Conservation (phyloP, 2,888 invertebrate species). For the Cryptus armator region DNA sequence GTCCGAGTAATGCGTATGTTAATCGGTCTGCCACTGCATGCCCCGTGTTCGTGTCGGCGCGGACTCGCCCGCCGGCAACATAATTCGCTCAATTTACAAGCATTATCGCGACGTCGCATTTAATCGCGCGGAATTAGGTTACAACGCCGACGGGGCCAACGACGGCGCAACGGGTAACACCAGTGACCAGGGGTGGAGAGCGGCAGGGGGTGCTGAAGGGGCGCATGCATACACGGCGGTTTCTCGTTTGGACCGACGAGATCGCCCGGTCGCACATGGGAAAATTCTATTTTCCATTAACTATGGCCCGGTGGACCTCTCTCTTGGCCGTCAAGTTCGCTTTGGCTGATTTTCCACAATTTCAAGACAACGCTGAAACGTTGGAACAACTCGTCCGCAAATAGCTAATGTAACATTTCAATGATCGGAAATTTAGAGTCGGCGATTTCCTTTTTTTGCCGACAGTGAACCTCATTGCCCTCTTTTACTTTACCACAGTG, state of each 20-base stretch:
- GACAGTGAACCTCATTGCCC: too few relatives aligned
- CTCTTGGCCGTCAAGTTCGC: neutral
- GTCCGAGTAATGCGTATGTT: slow-evolving; percentile 81
- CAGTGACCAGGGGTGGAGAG: neutral
- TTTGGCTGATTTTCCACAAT: slow-evolving; percentile 15
- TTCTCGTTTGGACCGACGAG: slow-evolving; percentile 44
- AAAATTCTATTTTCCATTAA: slow-evolving; percentile 59
- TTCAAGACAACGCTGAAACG: slow-evolving; percentile 8
- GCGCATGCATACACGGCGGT: slow-evolving; percentile 33
- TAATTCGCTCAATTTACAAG: slow-evolving; percentile 84
- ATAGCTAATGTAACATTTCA: neutral
- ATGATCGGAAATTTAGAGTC: too few relatives aligned
- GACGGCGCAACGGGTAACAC: neutral
- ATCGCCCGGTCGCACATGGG: slow-evolving; percentile 57
- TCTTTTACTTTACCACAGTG: too few relatives aligned
- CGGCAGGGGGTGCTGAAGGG: too few relatives aligned
- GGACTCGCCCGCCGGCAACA: slow-evolving; percentile 75
- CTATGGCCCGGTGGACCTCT: slow-evolving; percentile 18
- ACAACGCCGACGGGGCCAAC: slow-evolving; percentile 67
- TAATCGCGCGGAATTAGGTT: slow-evolving; percentile 82
- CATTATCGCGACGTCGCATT: slow-evolving; percentile 82
- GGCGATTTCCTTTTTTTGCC: too few relatives aligned
- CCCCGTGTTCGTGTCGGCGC: slow-evolving; percentile 64
- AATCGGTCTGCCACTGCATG: slow-evolving; percentile 79
- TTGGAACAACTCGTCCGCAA: neutral